Conservation (phyloP, 2,113 vertebrate species). For the Todiramphus saurophagus region DNA sequence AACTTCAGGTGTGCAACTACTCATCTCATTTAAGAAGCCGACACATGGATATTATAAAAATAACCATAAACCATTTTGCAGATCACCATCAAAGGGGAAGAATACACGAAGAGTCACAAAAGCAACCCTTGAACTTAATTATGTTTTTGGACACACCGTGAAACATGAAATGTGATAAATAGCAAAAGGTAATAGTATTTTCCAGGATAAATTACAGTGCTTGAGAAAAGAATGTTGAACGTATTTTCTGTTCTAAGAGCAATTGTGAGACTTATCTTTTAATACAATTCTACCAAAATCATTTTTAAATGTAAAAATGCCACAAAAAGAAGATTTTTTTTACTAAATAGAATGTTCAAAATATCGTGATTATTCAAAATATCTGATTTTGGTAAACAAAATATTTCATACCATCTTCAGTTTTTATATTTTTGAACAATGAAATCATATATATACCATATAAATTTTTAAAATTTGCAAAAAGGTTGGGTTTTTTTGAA, state of each 20-base stretch:
- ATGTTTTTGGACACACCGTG: background rate
- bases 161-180: background rate
- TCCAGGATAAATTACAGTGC: background rate
- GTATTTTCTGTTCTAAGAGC: background rate
- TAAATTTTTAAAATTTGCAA: background rate
- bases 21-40: background rate
- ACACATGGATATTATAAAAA: background rate
- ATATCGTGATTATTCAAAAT: background rate
- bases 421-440: background rate
- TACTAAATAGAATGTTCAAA: background rate
- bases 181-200: background rate
- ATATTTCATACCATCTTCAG: background rate
- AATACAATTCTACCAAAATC: background rate
- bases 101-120: background rate
- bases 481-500: rapidly evolving
- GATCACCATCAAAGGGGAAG: background rate
- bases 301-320: background rate
- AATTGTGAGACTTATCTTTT: background rate
- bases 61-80: background rate
- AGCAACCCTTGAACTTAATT: background rate
- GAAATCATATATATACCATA: rapidly evolving
- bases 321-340: background rate
- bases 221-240: background rate
- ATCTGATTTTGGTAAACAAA: background rate
- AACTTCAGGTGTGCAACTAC: background rate